Percentiles rank a stretch among this genome's conserved stretches.
Evolutionary conservation across 2,888 invertebrate species (phyloP).

Genomic region (Linyphia triangularis): DNA sequence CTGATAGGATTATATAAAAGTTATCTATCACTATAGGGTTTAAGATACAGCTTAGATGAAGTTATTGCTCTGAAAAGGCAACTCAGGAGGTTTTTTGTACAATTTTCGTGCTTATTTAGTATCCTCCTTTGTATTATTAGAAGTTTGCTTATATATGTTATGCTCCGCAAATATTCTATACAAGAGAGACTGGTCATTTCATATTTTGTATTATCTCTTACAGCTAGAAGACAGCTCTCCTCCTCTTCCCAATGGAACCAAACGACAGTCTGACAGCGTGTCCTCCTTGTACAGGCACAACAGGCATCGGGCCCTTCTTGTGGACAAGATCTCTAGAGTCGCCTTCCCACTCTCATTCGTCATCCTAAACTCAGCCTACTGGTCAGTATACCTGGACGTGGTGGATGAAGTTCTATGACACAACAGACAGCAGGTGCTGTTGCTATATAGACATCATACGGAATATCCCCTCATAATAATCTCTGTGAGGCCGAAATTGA

Average conservation of each 20-base stretch:
- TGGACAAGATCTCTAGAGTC: constrained; percentile 67
- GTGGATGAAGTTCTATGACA: too few relatives aligned
- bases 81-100: too few relatives aligned
- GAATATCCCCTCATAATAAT: too few relatives aligned
- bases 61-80: too few relatives aligned
- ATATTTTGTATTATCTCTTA: background rate
- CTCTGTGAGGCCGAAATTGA: too few relatives aligned
- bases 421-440: too few relatives aligned
- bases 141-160: background rate
- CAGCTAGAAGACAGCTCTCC: constrained; percentile 17
- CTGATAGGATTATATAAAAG: too few relatives aligned
- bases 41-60: too few relatives aligned
- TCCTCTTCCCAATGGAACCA: constrained; percentile 54
- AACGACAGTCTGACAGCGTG: background rate
- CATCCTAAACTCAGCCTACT: constrained; percentile 68
- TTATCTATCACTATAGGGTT: too few relatives aligned
- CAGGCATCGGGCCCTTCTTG: constrained; percentile 55
- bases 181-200: background rate
- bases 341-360: constrained; percentile 61
- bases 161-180: background rate
- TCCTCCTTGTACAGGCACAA: constrained; percentile 51
- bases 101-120: too few relatives aligned
- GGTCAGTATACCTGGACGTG: constrained; percentile 53
- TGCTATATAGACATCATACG: background rate
- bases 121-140: too few relatives aligned